These are phyloP conservation scores for Scaptodrosophila lebanonensis DNA, from an alignment of 1,140 invertebrate genomes.

Conservation along the genomic window DNA sequence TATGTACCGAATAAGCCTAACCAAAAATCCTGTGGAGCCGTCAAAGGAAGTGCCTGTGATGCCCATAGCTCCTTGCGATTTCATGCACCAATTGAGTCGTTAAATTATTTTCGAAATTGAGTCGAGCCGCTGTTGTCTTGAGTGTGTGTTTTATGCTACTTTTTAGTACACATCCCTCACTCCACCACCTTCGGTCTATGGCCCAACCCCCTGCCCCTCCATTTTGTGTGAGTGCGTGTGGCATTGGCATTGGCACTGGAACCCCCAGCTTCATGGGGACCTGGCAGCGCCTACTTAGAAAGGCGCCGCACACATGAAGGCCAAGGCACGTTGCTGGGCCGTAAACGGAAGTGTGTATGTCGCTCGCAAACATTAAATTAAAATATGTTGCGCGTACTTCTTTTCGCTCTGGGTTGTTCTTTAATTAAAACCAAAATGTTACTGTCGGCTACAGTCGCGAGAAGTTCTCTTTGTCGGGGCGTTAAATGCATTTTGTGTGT, in stretches of 20 bases:
- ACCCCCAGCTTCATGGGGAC: too few species aligned
- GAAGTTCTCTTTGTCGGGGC: conserved; percentile 17
- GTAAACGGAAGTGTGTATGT: conserved; percentile 60
- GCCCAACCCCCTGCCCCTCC: too few species aligned
- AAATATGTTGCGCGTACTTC: conserved; percentile 54
- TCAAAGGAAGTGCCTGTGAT: background rate
- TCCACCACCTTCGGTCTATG: too few species aligned
- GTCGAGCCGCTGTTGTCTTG: conserved; percentile 52
- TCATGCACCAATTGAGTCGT: conserved; percentile 71
- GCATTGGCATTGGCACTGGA: conserved; percentile 59
- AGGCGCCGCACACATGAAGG: background rate
- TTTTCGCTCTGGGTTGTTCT: conserved; percentile 29
- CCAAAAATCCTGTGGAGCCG: conserved; percentile 2
- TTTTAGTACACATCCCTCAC: too few species aligned
- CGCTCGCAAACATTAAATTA: conserved; percentile 60
- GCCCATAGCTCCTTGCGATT: conserved; percentile 44
- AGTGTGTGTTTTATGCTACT: background rate
- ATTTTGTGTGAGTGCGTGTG: conserved; percentile 26
- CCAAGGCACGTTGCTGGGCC: conserved; percentile 51
- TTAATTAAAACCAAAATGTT: conserved; percentile 70
- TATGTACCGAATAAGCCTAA: conserved; percentile 46
- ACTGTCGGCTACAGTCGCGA: conserved; percentile 27
- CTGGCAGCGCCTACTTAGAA: conserved; percentile 19
- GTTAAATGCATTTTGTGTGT: conserved; percentile 71
- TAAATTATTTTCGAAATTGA: conserved; percentile 75